Evolutionary conservation across 2,113 vertebrate species (phyloP), one percentile per base, ranked within the genome.

Genomic region (Dolichotis patagonum): DNA sequence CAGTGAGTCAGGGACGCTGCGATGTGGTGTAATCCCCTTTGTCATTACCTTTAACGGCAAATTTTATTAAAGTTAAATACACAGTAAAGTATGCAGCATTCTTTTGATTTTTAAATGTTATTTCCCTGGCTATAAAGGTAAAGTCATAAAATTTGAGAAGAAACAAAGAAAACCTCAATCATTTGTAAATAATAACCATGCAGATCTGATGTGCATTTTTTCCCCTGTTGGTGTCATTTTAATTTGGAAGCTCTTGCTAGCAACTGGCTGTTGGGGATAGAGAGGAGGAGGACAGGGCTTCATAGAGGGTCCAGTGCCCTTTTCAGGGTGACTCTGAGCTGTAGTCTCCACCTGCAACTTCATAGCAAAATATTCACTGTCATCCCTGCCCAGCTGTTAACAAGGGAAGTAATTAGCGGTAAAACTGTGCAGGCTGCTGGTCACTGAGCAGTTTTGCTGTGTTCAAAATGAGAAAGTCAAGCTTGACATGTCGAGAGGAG

Each of bases 401-500:
- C 80, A 84, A 88, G 73, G 49, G 65, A 30, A 38, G 38, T 85
- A 41, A 82, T 54, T 86, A 91, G 73, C 0, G 52, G 28, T 88
- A 38, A 82, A 69, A 58, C 13, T 24, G 3, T 38, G 35, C 83
- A 92, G 32, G 38, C 52, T 78, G 65, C 78, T 49, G 78, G 41
- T 96, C 96, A 89, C 49, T 96, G 78, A 96, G 67, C 16, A 77
- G 62, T 14, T 14, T 78, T 60, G 69, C 73, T 49, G 75, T 93
- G 49, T 77, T 91, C 71, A 91, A 80, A 92, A 80, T 63, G 77
- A 62, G 82, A 17, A 93, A 94, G 87, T 95, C 46, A 67, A 69
- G 24, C 49, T 24, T 75, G 75, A 81, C n/a, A 46, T 38, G 6
- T 65, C 20, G 69, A 38, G 24, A 85, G 65, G 28, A 84, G 49